Conservation (phyloP, 37 sponge, comb jelly and placozoan species). For the Ianthella basta region DNA sequence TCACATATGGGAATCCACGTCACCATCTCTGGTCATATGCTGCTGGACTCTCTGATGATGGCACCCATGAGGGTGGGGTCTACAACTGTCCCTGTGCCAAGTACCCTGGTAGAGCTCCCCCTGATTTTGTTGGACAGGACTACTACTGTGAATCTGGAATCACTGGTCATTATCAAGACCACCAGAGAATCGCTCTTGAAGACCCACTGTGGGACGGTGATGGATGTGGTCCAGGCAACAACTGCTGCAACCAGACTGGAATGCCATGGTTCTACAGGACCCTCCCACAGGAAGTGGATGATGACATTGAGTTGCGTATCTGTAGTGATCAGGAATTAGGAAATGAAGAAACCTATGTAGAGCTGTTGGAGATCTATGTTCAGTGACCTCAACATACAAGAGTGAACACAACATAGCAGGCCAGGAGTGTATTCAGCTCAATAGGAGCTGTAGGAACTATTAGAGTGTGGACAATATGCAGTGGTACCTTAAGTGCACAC, state of each 20-base stretch:
- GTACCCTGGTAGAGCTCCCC: not conserved
- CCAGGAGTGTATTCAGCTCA: no score
- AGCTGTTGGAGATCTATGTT: not conserved
- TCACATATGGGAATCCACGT: not conserved
- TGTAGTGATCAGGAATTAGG: not conserved
- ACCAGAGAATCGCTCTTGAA: not conserved
- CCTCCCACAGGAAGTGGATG: not conserved
- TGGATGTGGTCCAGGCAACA: not conserved
- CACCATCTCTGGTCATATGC: constrained; percentile 28
- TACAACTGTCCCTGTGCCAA: not conserved
- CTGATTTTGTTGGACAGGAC: not conserved
- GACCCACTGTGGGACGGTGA: constrained; percentile 11
- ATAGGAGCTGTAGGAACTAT: no score
- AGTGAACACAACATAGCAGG: no score
- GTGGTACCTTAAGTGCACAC: no score
- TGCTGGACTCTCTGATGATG: constrained; percentile 1
- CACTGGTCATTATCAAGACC: not conserved
- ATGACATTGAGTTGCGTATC: not conserved
- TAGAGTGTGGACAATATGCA: no score
- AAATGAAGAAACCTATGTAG: not conserved
- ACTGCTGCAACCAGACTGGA: not conserved
- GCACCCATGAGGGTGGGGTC: not conserved
- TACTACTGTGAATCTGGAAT: constrained; percentile 14
- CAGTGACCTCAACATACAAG: not conserved
- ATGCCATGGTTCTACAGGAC: not conserved